These are phyloP conservation scores for Crotalus helleri DNA, from an alignment of 2,113 vertebrate species.

Conservation along the genomic window DNA sequence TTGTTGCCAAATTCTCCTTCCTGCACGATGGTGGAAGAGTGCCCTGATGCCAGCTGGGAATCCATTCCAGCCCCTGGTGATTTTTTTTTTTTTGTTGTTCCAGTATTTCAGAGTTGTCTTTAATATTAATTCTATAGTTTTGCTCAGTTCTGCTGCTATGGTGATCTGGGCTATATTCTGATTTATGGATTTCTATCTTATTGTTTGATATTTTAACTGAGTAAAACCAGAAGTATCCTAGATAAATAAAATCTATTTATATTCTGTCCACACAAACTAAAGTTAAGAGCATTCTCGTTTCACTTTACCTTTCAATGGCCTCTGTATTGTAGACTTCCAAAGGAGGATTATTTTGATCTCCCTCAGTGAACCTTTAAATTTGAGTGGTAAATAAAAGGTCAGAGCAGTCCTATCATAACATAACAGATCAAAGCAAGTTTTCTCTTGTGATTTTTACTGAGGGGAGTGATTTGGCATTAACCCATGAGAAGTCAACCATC, in stretches of 20 bases:
- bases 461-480: slow-evolving; percentile 7
- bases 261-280: neutral
- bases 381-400: neutral
- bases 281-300: neutral
- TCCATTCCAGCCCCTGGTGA: neutral
- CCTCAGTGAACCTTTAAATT: slow-evolving; percentile 1
- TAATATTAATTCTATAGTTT: neutral
- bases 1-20: neutral
- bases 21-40: neutral
- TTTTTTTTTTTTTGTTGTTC: neutral
- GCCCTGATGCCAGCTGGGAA: neutral
- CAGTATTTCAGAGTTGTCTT: neutral
- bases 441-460: neutral
- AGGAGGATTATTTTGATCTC: neutral
- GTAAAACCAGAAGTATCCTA: neutral
- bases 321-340: neutral
- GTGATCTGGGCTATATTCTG: neutral
- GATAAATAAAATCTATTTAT: neutral
- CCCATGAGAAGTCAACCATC: neutral
- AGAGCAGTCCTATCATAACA: neutral
- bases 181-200: neutral
- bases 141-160: neutral
- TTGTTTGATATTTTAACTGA: neutral
- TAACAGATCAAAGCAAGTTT: neutral
- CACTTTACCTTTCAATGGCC: neutral